Evolutionary conservation across 1,140 invertebrate species (phyloP).

Genomic region (Drosophila nikananu): DNA sequence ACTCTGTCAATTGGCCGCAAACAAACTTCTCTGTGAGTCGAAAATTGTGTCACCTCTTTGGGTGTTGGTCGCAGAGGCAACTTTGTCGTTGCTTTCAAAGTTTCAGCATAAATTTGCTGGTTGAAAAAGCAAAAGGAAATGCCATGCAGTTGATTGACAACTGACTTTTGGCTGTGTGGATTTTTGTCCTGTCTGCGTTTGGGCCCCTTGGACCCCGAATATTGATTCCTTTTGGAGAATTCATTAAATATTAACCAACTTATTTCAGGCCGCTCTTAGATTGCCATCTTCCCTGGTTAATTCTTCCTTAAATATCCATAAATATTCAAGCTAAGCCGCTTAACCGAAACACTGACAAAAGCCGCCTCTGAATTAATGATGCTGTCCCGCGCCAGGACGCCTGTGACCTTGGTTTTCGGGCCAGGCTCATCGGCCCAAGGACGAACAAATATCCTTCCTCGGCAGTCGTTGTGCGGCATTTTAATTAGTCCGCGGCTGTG

Average conservation of each 20-base stretch:
- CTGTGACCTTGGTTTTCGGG: conserved; percentile 48
- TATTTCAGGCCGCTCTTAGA: not conserved
- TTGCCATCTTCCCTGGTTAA: conserved; percentile 7
- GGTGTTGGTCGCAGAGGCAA: conserved; percentile 1
- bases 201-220: not conserved
- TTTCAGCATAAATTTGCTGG: conserved; percentile 37
- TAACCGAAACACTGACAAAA: conserved; percentile 10
- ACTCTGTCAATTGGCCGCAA: conserved; percentile 49
- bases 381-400: conserved; percentile 53
- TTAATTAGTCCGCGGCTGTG: conserved; percentile 62
- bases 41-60: conserved; percentile 56
- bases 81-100: conserved; percentile 24
- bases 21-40: conserved; percentile 46
- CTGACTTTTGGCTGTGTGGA: conserved; percentile 15
- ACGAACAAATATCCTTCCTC: conserved; percentile 35
- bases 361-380: conserved; percentile 62
- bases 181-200: conserved; percentile 18
- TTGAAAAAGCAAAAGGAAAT: conserved; percentile 56
- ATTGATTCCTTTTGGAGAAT: conserved; percentile 17
- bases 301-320: conserved; percentile 49
- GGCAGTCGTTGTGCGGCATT: conserved; percentile 43
- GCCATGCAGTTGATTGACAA: conserved; percentile 59
- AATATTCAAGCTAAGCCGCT: conserved; percentile 57
- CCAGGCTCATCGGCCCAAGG: conserved; percentile 31
- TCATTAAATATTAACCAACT: conserved; percentile 7